phyloP scores from a whole-genome alignment of 2,888 invertebrate genomes.

The Trachelus troglodyta region DNA sequence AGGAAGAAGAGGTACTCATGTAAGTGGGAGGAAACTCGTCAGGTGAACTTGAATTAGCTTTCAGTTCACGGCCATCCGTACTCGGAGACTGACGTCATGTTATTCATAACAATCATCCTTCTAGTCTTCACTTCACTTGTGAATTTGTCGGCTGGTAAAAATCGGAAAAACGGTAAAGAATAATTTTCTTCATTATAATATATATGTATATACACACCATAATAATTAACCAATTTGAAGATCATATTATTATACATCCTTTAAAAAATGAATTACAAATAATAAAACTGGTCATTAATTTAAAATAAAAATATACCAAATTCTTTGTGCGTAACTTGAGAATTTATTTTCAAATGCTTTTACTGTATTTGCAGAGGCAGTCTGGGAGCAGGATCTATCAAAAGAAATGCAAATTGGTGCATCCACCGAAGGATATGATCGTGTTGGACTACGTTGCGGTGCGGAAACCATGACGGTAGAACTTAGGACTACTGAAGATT shows the following conservation, averaged over 20 bases:
- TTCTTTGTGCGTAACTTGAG: background rate
- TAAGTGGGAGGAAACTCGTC: slow-evolving; percentile 23
- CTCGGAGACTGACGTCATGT: slow-evolving; percentile 30
- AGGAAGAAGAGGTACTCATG: slow-evolving; percentile 22
- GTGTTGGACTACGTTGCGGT: slow-evolving; percentile 70
- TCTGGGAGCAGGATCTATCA: slow-evolving; percentile 70
- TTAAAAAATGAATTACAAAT: background rate
- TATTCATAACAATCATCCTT: background rate
- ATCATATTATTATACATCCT: background rate
- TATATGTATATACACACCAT: background rate
- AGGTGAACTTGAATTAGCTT: slow-evolving; percentile 36
- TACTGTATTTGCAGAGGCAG: slow-evolving; percentile 48
- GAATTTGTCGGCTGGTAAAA: background rate
- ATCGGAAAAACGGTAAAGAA: background rate
- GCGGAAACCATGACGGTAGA: slow-evolving; percentile 70
- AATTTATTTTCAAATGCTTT: background rate
- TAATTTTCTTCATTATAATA: too few species aligned
- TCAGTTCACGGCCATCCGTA: slow-evolving; percentile 42
- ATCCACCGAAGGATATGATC: slow-evolving; percentile 70
- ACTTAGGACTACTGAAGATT: slow-evolving; percentile 70
- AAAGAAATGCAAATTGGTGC: slow-evolving; percentile 71
- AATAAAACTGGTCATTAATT: background rate
- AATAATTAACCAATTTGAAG: background rate
- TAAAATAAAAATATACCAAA: background rate
- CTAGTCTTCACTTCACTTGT: background rate